A percentile compares a stretch with the other conserved stretches of the same genome.
Conservation (phyloP, 1,140 invertebrate genomes). For the Euura saliciscinereae region DNA sequence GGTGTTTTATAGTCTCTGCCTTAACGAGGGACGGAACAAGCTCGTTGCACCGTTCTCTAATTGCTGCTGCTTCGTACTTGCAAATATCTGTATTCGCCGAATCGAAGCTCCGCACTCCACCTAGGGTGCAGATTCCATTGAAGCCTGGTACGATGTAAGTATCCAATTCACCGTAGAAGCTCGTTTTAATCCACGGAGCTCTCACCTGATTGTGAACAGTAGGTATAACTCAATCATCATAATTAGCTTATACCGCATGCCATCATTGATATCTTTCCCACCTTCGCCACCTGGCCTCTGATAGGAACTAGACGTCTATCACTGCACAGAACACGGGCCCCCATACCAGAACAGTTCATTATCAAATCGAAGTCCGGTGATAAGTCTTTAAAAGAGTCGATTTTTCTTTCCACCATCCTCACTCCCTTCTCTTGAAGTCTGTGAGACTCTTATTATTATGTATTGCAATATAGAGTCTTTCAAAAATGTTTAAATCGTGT, state of each 20-base stretch:
- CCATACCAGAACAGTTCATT: slow-evolving; percentile 89
- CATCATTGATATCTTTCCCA: slow-evolving; percentile 40
- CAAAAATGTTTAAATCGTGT: too few relatives aligned
- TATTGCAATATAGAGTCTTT: too few relatives aligned
- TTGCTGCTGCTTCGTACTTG: slow-evolving; percentile 73
- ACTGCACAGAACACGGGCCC: slow-evolving; percentile 75
- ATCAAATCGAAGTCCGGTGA: slow-evolving; percentile 74
- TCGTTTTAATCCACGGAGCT: slow-evolving; percentile 90
- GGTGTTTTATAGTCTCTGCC: slow-evolving; percentile 67
- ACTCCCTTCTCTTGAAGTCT: slow-evolving; percentile 68
- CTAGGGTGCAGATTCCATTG: slow-evolving; percentile 75
- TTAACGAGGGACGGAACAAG: slow-evolving; percentile 75
- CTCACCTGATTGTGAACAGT: slow-evolving; percentile 63
- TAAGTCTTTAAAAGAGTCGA: slow-evolving; percentile 69
- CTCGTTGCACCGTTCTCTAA: slow-evolving; percentile 74
- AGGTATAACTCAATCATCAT: slow-evolving; percentile 15
- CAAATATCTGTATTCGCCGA: slow-evolving; percentile 74
- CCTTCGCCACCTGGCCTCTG: slow-evolving; percentile 88
- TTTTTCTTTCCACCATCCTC: slow-evolving; percentile 60
- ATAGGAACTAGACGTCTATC: slow-evolving; percentile 82
- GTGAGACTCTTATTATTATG: slow-evolving; percentile 13
- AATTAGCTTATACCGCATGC: slow-evolving; percentile 9
- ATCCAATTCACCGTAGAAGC: slow-evolving; percentile 82
- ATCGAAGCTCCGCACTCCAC: slow-evolving; percentile 82
- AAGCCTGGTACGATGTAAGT: slow-evolving; percentile 86